Evolutionary conservation across 1,140 invertebrate genomes (phyloP), one percentile per base, ranked within the genome.

Genomic region (Bicyclus anynana): DNA sequence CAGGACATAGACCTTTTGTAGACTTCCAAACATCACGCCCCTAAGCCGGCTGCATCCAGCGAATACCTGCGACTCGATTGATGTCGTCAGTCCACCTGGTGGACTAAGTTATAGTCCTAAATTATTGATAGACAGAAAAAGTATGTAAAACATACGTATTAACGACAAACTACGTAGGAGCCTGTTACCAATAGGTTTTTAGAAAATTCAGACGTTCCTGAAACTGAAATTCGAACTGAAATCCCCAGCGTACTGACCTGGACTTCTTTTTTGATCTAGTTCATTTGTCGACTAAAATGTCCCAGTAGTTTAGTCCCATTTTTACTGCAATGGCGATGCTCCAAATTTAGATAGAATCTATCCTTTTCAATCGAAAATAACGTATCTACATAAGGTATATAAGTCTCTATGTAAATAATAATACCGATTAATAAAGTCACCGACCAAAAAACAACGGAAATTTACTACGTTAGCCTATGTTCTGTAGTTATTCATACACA

Each of bases 251-350:
- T 33, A 33, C 29, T 33, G 29, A 33, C 29, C 29, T 3, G 9
- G 29, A 40, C 4, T 40, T 40, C 37, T 40, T 18, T 40, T 40
- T 40, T 40, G 37, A 40, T 40, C 37, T 17, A 40, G 13, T 40
- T 40, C 37, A 18, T 40, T 40, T 40, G 37, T 40, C 37, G 17
- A 40, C 37, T 40, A 40, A 40, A 40, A 18, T 40, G 37, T 40
- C 37, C 37, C 37, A 40, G 37, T 14, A 18, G 17, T 40, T 40
- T 40, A 40, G 13, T 40, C 7, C n/a, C 37, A 40, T 14, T 40
- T 40, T 40, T 40, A 40, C 37, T 40, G 37, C 37, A 40, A 40
- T 40, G 37, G 37, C 37, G 13, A 40, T 17, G 37, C 13, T 1
- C 37, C 37, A 40, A 40, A 17, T 40, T 18, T 40, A 18, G 5